A percentile compares a stretch with the other conserved stretches of the same genome.
Evolutionary conservation across 2,797 vertebrate species (phyloP).

Genomic region (Rhinatrema bivittatum): DNA sequence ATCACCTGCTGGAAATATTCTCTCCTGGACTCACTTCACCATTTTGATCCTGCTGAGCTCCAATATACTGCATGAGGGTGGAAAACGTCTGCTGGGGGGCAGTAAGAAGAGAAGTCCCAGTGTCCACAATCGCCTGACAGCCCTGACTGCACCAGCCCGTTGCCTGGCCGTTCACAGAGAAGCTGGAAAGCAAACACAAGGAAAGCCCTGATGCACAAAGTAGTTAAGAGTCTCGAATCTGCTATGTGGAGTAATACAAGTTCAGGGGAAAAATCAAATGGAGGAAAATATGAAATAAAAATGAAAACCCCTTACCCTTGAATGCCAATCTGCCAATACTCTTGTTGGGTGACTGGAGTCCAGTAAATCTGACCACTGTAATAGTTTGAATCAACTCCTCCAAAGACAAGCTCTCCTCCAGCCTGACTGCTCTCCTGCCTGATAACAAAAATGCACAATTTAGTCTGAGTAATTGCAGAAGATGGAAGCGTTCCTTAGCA

Average conservation of each 20-base stretch:
- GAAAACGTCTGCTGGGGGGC: conserved; percentile 7
- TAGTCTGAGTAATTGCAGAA: too few species aligned
- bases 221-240: too few species aligned
- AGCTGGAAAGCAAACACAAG: background rate
- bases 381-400: conserved; percentile 14
- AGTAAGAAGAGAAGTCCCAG: conserved; percentile 23
- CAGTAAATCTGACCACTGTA: conserved; percentile 19
- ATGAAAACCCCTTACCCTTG: conserved; percentile 12
- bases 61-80: conserved; percentile 10
- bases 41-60: background rate
- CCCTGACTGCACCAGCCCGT: conserved; percentile 20
- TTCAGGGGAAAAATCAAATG: too few species aligned
- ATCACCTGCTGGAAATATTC: too few species aligned
- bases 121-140: conserved; percentile 24
- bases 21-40: conserved; percentile 15
- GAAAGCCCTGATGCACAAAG: background rate
- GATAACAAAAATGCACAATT: background rate
- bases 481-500: too few species aligned
- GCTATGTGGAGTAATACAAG: too few species aligned
- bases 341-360: conserved; percentile 16
- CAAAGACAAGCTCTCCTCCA: conserved; percentile 14
- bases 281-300: too few species aligned
- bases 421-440: conserved; percentile 1
- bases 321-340: conserved; percentile 26
- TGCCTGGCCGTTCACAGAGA: background rate